phyloP scores from a whole-genome alignment of 1,140 invertebrate genomes.

The Psix sp. region DNA sequence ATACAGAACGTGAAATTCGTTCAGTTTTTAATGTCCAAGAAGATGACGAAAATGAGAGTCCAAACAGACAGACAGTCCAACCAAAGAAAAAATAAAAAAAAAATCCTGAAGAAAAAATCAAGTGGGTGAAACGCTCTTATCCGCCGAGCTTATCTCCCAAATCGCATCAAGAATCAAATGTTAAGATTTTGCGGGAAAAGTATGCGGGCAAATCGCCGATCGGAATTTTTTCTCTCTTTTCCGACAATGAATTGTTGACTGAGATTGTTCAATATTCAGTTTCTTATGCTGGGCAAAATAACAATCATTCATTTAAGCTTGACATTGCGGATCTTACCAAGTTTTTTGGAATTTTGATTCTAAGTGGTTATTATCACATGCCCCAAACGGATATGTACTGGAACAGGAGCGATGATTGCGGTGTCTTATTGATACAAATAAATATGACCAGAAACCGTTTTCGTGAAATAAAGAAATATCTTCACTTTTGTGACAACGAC shows the following conservation, averaged over 20 bases:
- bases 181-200: conserved; percentile 3
- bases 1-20: conserved; percentile 2
- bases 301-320: conserved; percentile 13
- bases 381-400: conserved; percentile 20
- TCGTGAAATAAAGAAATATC: conserved; percentile 25
- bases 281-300: conserved; percentile 20
- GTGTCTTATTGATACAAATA: conserved; percentile 11
- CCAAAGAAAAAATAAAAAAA: conserved; percentile 3
- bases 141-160: conserved; percentile 4
- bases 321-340: conserved; percentile 13
- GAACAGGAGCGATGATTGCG: conserved; percentile 20
- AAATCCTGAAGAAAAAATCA: conserved; percentile 5
- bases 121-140: conserved; percentile 6
- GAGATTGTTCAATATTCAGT: conserved; percentile 15
- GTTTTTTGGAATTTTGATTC: conserved; percentile 23
- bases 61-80: background rate
- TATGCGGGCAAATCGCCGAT: conserved; percentile 15
- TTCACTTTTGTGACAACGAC: conserved; percentile 18
- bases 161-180: conserved; percentile 1
- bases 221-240: conserved; percentile 16
- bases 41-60: conserved; percentile 6
- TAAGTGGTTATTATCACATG: conserved; percentile 15
- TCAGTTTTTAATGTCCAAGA: background rate
- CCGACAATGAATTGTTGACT: conserved; percentile 13
- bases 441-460: conserved; percentile 17